Evolutionary conservation across 2,113 vertebrate genomes (phyloP).

Genomic region (Ornithorhynchus anatinus): DNA sequence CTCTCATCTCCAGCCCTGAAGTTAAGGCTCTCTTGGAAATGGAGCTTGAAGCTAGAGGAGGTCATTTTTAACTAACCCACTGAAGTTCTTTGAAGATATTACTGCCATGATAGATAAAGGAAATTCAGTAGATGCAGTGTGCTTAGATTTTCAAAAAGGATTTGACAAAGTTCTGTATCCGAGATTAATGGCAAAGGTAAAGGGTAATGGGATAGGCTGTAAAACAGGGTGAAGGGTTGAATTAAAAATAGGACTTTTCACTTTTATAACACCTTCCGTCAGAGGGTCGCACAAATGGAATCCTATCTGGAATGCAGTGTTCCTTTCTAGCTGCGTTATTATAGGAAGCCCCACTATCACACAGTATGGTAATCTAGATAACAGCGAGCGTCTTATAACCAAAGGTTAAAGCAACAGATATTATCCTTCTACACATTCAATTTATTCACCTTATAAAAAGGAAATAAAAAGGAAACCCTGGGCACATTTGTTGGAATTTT

Average conservation of each 20-base stretch:
- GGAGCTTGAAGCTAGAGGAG: constrained; percentile 64
- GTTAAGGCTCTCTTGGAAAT: constrained; percentile 63
- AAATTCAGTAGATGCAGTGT: constrained; percentile 42
- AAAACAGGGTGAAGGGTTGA: constrained; percentile 56
- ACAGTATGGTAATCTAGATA: too few species aligned
- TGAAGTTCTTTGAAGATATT: constrained; percentile 70
- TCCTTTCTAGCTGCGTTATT: not conserved
- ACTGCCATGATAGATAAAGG: constrained; percentile 65
- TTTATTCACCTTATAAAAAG: not conserved
- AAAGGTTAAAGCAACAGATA: not conserved
- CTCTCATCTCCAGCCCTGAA: constrained; percentile 42
- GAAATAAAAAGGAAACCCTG: constrained; percentile 8
- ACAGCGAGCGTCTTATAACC: too few species aligned
- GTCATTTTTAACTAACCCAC: constrained; percentile 70
- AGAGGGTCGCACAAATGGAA: not conserved
- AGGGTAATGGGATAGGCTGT: constrained; percentile 67
- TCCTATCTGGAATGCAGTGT: not conserved
- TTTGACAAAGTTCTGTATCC: constrained; percentile 60
- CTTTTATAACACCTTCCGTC: constrained; percentile 24
- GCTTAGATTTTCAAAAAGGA: constrained; percentile 67
- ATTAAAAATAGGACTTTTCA: constrained; percentile 28
- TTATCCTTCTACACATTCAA: not conserved
- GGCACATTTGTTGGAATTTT: not conserved
- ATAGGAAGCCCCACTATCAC: not conserved
- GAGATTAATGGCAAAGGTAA: constrained; percentile 61